phyloP scores from a whole-genome alignment of 2,797 vertebrate genomes.

The Lacerta viridis region DNA sequence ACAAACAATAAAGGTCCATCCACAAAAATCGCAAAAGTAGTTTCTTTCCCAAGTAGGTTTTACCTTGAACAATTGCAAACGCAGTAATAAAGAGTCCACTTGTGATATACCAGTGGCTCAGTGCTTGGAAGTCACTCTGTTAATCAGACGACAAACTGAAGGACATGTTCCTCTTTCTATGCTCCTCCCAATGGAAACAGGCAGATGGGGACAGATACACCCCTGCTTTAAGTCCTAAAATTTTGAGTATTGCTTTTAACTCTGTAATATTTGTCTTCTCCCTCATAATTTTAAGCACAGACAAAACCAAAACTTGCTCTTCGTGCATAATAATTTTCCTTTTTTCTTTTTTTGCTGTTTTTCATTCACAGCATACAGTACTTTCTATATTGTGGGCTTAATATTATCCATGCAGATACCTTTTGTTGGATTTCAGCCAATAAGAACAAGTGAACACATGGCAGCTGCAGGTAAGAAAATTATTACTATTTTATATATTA shows the following conservation, averaged over 20 bases:
- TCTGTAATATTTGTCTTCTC: background rate
- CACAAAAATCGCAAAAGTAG: too few relatives aligned
- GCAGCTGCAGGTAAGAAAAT: conserved; percentile 91
- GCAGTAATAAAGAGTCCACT: too few relatives aligned
- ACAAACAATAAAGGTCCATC: too few relatives aligned
- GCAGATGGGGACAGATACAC: too few relatives aligned
- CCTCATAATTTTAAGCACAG: background rate
- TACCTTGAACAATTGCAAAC: too few relatives aligned
- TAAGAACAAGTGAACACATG: conserved; percentile 99
- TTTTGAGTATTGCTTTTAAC: background rate
- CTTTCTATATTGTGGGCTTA: conserved; percentile 97
- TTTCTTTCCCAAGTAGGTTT: too few relatives aligned
- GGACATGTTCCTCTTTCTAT: too few relatives aligned
- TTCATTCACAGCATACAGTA: conserved; percentile 91
- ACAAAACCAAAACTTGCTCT: background rate
- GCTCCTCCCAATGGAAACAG: too few relatives aligned
- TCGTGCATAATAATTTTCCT: conserved; percentile 44
- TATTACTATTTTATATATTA: too few relatives aligned
- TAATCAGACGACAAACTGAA: too few relatives aligned
- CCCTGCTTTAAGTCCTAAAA: background rate
- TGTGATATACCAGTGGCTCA: too few relatives aligned
- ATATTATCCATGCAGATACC: conserved; percentile 99
- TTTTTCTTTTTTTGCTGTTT: conserved; percentile 59
- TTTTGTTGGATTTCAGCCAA: conserved; percentile 99
- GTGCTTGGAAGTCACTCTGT: too few relatives aligned